Base-by-base conservation (phyloP, 2,797 vertebrate species). In the Acropternis orthonyx region DNA sequence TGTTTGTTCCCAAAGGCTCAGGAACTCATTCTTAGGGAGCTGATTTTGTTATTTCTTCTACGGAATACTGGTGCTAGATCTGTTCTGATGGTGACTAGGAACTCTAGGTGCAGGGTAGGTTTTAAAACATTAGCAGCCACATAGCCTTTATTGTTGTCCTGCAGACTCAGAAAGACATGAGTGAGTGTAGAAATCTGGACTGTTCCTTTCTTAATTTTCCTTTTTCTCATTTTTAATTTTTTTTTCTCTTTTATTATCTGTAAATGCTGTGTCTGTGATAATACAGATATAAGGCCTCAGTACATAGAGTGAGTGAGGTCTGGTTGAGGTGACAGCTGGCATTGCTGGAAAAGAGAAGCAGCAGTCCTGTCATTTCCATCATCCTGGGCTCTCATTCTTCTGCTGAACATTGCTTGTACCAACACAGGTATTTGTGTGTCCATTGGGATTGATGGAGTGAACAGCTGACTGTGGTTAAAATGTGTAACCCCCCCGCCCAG, bases 401-500 rank as follows among this genome's bases (percentile, higher is more conserved):
- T 5, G 4, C 27, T 71, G 23, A 61, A 28, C 27, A 18, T 59
- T 15, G 4, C 12, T 74, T 71, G 32, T 72, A 46, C 26, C 2
- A 3, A 7, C 36, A 44, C 28, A 36, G 13, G 5, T 63, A 9
- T 41, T 77, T 28, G 8, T 34, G 18, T 52, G 28, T 77, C 63
- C 9, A 0, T 16, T 75, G 32, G 26, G 37, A 36, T 49, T 66
- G 54, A n/a, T 49, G 49, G 41, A 28, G 15, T 36, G 52, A 81
- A 69, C 34, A 90, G 23, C 28, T 71, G 23, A 8, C 32, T 8
- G 44, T 0, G 2, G 56, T 52, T 92, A 36, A 86, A 92, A 67
- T 0, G 1, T 56, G n/a, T n/a, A n/a, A n/a, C n/a, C n/a, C n/a
- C n/a, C 2, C 10, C 27, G 11, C 14, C 14, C 1, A 2, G 8